Evolutionary conservation across 2,888 invertebrate species (phyloP).

Genomic region (Ectropis crepuscularia): DNA sequence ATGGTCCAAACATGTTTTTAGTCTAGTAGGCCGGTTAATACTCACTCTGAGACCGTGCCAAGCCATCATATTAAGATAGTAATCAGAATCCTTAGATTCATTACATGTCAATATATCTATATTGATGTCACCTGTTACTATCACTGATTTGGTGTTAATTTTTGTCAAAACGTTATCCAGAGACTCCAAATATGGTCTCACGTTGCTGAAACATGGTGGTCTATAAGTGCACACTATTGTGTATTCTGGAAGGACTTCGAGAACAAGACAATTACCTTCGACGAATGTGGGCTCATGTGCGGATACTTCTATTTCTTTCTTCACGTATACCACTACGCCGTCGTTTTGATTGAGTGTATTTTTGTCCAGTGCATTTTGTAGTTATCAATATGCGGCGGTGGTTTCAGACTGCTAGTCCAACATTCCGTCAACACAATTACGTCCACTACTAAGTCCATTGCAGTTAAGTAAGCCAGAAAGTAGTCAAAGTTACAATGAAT

Average conservation of each 20-base stretch:
- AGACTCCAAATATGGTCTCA: not conserved
- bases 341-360: not conserved
- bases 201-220: not conserved
- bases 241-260: not conserved
- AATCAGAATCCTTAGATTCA: not conserved
- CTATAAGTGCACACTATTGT: not conserved
- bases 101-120: not conserved
- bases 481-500: no score
- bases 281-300: not conserved
- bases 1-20: not conserved
- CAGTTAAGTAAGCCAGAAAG: no score
- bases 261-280: not conserved
- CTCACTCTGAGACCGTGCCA: not conserved
- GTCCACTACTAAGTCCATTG: no score
- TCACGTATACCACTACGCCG: not conserved
- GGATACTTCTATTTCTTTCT: not conserved
- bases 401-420: no score
- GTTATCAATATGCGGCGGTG: no score
- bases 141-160: not conserved
- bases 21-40: not conserved
- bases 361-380: not conserved
- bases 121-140: not conserved
- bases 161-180: not conserved
- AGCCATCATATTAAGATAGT: not conserved
- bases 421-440: no score